Base-by-base conservation (phyloP, 2,888 invertebrate genomes). In the Agonopterix subpropinquella region DNA sequence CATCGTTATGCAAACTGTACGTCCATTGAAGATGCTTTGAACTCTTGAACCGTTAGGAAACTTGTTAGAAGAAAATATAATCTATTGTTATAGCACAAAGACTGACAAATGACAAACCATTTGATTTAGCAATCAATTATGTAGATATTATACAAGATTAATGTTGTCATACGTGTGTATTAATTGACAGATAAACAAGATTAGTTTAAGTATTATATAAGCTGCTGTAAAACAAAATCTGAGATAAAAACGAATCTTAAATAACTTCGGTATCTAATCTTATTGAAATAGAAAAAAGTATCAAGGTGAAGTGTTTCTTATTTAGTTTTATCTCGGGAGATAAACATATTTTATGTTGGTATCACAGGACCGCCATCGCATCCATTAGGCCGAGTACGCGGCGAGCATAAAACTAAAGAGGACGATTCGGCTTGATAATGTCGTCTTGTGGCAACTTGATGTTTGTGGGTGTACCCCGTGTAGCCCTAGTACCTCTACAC, bases 351-450 rank as follows among this genome's bases (percentile, higher is more conserved):
- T 63, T 59, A 61, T 64, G 61, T 65, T 61, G 55, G 66, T 70
- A 68, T 70, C 63, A 67, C 50, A 47, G 56, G 55, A 56, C 65
- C 59, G 65, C 65, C 69, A 65, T 75, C 65, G 62, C 64, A 67
- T 70, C 65, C 70, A 64, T 71, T 69, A 67, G 62, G 61, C 59
- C 41, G 15, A 62, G 64, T 75, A 77, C 78, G 53, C 75, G 76
- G 75, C 67, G 59, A 65, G 58, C 72, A 78, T 80, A 70, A 70
- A 73, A 70, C 65, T 65, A 67, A 71, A 73, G 71, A 71, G 65
- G 61, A 63, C 63, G 59, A 70, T 73, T 75, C 71, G 62, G 67
- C 65, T 69, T 73, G 74, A 77, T 75, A 72, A 74, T 70, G 67
- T 73, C 71, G 70, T 76, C 61, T 56, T 64, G 65, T 60, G 61